Evolutionary conservation across 2,888 invertebrate genomes (phyloP), one percentile per base, ranked within the genome.

Genomic region (Colostygia pectinataria): DNA sequence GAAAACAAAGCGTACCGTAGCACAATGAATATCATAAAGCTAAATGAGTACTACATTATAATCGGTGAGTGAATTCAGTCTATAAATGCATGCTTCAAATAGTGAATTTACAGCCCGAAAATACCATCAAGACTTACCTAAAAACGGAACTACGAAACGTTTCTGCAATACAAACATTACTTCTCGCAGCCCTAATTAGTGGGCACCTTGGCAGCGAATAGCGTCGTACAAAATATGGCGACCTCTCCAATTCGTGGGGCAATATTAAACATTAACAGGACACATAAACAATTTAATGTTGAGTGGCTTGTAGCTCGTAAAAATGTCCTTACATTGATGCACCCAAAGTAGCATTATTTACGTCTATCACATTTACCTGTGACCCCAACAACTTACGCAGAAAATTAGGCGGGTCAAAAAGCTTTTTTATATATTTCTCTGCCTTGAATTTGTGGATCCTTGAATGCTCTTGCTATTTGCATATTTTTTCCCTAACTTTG

Each of bases 281-380:
- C 51, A 51, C 49, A 60, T 60, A 61, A 61, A 61, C 60, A 58
- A 58, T 58, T 60, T 58, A 53, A 61, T 57, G 57, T 61, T 60
- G 58, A 61, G 58, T 56, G 57, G 60, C 57, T 57, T 61, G 55
- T 51, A 43, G 52, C 53, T 55, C 58, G 56, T 58, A 53, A 58
- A 57, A 58, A 61, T 57, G 51, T 58, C 57, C 46, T 32, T 51
- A 37, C 54, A 57, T 61, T 58, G 57, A 61, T 61, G 60, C 60
- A 57, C 52, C 55, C 49, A 34, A 55, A 53, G 48, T 41, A 12
- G 37, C 18, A 44, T 50, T 50, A 34, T 51, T 28, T 37, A 45
- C 31, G 51, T 37, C 31, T 37, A 41, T 41, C 13, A n/a, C 31
- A 40, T 41, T 51, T 45, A 37, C 27, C 41, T 33, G 41, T 24